Percentiles rank a stretch among this genome's conserved stretches.
These are phyloP conservation scores for Epiblema foenella DNA, from an alignment of 2,888 invertebrate genomes.

Conservation along the genomic window DNA sequence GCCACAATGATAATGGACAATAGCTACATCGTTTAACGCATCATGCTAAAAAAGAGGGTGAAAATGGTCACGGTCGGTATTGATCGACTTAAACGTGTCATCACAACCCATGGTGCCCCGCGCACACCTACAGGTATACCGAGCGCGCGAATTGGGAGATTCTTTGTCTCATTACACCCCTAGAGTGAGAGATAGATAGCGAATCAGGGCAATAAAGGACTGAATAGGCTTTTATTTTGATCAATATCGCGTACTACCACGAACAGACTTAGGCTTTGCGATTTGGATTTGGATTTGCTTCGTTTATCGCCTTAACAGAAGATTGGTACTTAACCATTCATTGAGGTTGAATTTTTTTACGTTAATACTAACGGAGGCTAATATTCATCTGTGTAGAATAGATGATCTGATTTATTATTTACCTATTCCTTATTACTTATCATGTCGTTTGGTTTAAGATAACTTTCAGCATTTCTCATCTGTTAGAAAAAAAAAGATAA, in stretches of 20 bases:
- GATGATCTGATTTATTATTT: too few relatives aligned
- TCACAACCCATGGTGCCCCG: constrained; percentile 20
- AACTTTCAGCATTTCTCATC: too few relatives aligned
- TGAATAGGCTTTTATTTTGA: constrained; percentile 19
- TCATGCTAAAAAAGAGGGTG: not conserved
- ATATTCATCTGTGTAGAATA: too few relatives aligned
- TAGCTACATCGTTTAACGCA: not conserved
- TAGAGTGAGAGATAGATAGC: constrained; percentile 11
- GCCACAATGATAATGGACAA: not conserved
- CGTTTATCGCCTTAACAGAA: not conserved
- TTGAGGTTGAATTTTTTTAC: too few relatives aligned
- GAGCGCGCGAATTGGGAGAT: constrained; percentile 11
- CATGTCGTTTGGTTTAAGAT: too few relatives aligned
- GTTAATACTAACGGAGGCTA: too few relatives aligned
- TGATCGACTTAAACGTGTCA: constrained; percentile 29
- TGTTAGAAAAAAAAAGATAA: too few relatives aligned
- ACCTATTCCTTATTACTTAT: too few relatives aligned
- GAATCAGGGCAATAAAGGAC: constrained; percentile 7
- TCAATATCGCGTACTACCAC: not conserved
- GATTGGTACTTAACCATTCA: too few relatives aligned
- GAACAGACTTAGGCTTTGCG: not conserved
- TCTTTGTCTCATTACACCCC: constrained; percentile 17
- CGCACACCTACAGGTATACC: constrained; percentile 20
- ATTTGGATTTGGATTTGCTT: not conserved
- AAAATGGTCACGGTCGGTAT: constrained; percentile 25